Percentiles rank a stretch among this genome's conserved stretches.
Evolutionary conservation across 2,113 vertebrate genomes (phyloP).

Genomic region (Galbula dea): DNA sequence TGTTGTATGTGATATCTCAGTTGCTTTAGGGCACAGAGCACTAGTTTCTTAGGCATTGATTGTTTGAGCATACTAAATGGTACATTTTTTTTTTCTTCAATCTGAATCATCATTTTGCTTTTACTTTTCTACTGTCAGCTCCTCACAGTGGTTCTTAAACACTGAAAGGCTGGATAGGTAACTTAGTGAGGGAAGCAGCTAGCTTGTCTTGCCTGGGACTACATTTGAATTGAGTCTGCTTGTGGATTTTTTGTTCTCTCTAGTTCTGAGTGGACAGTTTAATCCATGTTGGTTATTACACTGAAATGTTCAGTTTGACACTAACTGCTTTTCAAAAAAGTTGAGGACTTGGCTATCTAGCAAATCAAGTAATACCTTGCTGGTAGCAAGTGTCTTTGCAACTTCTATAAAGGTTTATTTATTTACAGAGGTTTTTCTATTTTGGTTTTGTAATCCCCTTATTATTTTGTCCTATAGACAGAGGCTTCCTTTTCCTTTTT

Average conservation of each 20-base stretch:
- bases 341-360: slow-evolving; percentile 70
- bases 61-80: slow-evolving; percentile 72
- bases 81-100: slow-evolving; percentile 65
- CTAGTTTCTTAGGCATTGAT: slow-evolving; percentile 62
- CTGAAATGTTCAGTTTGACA: slow-evolving; percentile 66
- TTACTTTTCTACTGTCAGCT: slow-evolving; percentile 75
- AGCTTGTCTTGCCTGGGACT: slow-evolving; percentile 73
- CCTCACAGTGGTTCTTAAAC: slow-evolving; percentile 71
- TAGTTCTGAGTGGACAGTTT: slow-evolving; percentile 62
- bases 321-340: slow-evolving; percentile 55
- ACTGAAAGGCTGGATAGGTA: slow-evolving; percentile 68
- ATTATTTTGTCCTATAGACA: slow-evolving; percentile 60
- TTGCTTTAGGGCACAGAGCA: slow-evolving; percentile 68
- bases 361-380: slow-evolving; percentile 66
- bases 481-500: slow-evolving; percentile 66
- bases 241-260: slow-evolving; percentile 74
- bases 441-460: slow-evolving; percentile 63
- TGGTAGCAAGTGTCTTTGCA: slow-evolving; percentile 73
- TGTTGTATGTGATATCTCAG: slow-evolving; percentile 73
- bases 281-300: slow-evolving; percentile 66
- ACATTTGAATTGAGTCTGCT: slow-evolving; percentile 72
- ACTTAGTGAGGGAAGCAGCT: slow-evolving; percentile 62
- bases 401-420: slow-evolving; percentile 66
- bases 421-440: slow-evolving; percentile 40
- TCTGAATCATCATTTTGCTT: slow-evolving; percentile 73